Evolutionary conservation across 2,113 vertebrate genomes (phyloP), one percentile per base, ranked within the genome.

Genomic region (Columba janthina): DNA sequence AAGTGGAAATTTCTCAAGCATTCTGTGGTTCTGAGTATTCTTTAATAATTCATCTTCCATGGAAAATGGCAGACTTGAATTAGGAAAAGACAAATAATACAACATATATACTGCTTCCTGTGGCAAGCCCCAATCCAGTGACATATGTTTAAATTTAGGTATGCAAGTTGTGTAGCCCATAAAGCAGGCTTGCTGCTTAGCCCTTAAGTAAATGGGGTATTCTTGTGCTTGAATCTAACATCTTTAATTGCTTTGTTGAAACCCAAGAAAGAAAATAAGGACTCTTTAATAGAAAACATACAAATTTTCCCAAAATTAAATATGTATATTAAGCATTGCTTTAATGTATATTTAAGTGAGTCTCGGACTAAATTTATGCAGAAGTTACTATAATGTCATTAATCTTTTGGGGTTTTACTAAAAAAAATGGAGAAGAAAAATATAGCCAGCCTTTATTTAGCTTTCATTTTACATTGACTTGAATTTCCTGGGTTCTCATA

Each of bases 371-470:
- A 61, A 72, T 61, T 79, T 64, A 86, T 61, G 31, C 7, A 50
- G 15, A 71, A 85, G 18, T 8, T 76, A 21, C 50, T 80, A 5
- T 31, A 62, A 32, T 10, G 12, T 93, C 36, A 15, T 6, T 34
- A 16, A 62, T 53, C 29, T 69, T n/a, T 6, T 11, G 2, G 1
- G 1, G 0, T 53, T 92, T 53, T 60, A 20, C 57, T 67, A 15
- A 31, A 88, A 95, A 95, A 83, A 85, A 28, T 10, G 40, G 16
- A 34, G 38, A 61, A 74, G 31, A 44, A 58, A 89, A 85, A 38
- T 72, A 31, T 53, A 56, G 10, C 20, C 44, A 64, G 16, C 7
- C 28, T 88, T 86, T 78, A 25, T 88, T 86, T 78, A 54, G 21
- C 15, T 28, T 32, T 60, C 42, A 34, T n/a, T 51, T 70, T 76